Evolutionary conservation across 2,113 vertebrate genomes (phyloP).

Genomic region (Lethenteron reissneri): DNA sequence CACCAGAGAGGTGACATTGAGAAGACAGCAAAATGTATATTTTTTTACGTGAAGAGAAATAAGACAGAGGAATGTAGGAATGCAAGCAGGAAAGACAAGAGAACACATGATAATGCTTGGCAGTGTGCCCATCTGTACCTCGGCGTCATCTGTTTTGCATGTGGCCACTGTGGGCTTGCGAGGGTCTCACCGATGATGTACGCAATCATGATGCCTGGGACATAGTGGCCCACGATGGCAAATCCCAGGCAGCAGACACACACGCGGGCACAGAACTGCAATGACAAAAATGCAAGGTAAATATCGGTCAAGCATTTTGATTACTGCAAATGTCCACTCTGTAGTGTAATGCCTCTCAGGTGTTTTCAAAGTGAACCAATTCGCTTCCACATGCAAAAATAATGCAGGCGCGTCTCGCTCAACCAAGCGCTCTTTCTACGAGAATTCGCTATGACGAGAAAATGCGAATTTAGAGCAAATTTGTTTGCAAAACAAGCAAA

Average conservation of each 20-base stretch:
- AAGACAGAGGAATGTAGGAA: no score
- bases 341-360: no score
- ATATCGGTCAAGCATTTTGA: no score
- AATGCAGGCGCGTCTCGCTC: no score
- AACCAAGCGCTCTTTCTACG: no score
- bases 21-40: neutral
- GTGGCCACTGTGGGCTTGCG: conserved; percentile 10
- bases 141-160: neutral
- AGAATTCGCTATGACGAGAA: no score
- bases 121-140: neutral
- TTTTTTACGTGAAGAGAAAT: neutral
- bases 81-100: neutral
- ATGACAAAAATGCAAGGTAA: neutral
- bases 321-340: no score
- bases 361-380: no score
- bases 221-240: conserved; percentile 66
- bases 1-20: neutral
- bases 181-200: conserved; percentile 74
- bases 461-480: no score
- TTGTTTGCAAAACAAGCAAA: no score
- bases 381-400: no score
- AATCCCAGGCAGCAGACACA: conserved; percentile 57
- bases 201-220: conserved; percentile 96
- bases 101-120: neutral
- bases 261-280: conserved; percentile 67